Evolutionary conservation across 1,140 invertebrate species (phyloP).

Genomic region (Cotesia vestalis): DNA sequence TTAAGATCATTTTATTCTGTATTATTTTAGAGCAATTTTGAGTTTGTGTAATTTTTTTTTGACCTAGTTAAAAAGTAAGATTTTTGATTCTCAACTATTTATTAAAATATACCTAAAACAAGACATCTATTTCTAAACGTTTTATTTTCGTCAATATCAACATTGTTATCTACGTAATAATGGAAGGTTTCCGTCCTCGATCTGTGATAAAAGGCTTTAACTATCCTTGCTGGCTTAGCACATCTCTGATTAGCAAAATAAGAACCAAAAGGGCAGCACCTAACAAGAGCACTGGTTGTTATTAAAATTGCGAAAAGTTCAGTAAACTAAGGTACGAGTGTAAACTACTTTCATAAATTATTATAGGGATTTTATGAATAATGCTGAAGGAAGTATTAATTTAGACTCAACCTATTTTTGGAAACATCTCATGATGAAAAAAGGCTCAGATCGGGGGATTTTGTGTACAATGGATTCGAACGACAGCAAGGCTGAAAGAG

Average conservation of each 20-base stretch:
- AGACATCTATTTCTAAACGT: no score
- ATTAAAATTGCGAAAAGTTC: neutral
- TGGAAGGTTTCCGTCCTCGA: constrained; percentile 1
- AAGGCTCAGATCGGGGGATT: no score
- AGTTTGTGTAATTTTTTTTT: no score
- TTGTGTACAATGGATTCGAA: no score
- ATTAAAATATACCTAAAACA: no score
- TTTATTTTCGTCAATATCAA: no score
- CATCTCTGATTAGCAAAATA: neutral
- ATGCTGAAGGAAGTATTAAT: neutral
- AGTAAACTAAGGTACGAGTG: neutral
- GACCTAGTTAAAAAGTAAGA: no score
- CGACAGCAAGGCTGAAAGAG: no score
- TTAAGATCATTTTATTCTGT: no score
- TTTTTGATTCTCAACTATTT: no score
- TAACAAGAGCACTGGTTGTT: neutral
- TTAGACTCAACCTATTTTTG: neutral
- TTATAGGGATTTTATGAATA: neutral
- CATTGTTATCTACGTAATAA: neutral
- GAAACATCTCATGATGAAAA: neutral
- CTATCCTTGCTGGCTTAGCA: neutral
- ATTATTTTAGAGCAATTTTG: no score
- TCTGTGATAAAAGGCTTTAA: constrained; percentile 20
- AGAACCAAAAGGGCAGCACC: neutral
- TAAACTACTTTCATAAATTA: neutral